These are phyloP conservation scores for Coelopa frigida DNA, from an alignment of 1,140 invertebrate genomes.

Conservation along the genomic window DNA sequence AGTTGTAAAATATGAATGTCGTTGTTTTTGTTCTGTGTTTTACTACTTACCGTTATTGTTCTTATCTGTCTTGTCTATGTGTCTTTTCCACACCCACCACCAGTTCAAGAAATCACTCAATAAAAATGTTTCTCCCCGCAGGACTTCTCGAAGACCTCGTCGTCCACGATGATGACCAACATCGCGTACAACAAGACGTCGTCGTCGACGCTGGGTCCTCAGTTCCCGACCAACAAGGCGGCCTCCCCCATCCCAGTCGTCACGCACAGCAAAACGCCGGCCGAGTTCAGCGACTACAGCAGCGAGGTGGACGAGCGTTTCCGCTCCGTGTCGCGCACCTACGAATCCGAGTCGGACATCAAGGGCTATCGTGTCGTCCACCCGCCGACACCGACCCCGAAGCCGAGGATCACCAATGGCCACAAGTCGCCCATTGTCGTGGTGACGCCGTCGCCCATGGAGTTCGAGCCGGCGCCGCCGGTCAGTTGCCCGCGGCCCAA, in stretches of 20 bases:
- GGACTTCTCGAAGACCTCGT: too few species aligned
- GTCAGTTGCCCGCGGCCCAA: constrained; percentile 48
- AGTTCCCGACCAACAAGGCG: constrained; percentile 38
- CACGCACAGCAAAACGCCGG: constrained; percentile 60
- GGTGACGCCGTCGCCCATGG: constrained; percentile 48
- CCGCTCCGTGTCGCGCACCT: constrained; percentile 54
- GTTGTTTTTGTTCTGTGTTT: too few species aligned
- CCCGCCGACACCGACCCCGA: constrained; percentile 49
- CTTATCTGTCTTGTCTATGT: too few species aligned
- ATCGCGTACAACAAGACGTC: too few species aligned
- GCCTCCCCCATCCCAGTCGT: constrained; percentile 45
- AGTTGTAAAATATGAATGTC: too few species aligned
- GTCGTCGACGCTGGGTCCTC: too few species aligned
- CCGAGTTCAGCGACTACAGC: constrained; percentile 69
- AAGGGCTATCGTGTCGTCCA: constrained; percentile 51
- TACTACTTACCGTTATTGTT: too few species aligned
- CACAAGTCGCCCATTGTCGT: constrained; percentile 46
- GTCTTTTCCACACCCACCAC: too few species aligned
- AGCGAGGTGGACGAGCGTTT: constrained; percentile 64
- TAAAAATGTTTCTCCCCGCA: too few species aligned
- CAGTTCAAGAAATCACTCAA: too few species aligned
- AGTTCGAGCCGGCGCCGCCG: constrained; percentile 50
- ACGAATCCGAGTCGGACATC: constrained; percentile 50
- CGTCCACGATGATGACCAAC: too few species aligned
- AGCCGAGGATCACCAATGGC: constrained; percentile 34